Percentiles rank a stretch among this genome's conserved stretches.
phyloP scores from a whole-genome alignment of 2,888 invertebrate species.

The Papilio protenor region DNA sequence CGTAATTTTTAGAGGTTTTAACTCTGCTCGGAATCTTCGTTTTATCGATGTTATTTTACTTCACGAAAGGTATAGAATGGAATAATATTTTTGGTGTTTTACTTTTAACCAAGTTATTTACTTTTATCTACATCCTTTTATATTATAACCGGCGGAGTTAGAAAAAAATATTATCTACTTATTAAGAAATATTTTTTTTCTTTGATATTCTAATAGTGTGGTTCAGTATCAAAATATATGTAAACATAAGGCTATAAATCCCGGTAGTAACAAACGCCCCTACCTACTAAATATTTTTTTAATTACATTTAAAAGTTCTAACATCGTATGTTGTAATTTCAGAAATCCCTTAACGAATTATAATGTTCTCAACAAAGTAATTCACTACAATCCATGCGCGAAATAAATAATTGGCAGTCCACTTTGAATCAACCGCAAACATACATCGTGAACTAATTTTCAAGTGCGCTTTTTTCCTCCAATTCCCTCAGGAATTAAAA shows the following conservation, averaged over 20 bases:
- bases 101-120: not conserved
- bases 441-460: slow-evolving; percentile 54
- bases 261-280: too few relatives aligned
- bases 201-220: not conserved
- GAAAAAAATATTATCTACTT: not conserved
- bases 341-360: slow-evolving; percentile 19
- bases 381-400: slow-evolving; percentile 18
- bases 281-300: not conserved
- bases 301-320: not conserved
- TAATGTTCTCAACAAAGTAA: slow-evolving; percentile 14
- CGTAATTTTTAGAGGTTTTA: slow-evolving; percentile 38
- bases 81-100: not conserved
- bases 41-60: slow-evolving; percentile 33
- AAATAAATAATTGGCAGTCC: slow-evolving; percentile 42
- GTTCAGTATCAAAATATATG: not conserved
- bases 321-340: not conserved
- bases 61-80: not conserved
- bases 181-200: not conserved
- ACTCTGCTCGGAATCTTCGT: slow-evolving; percentile 15
- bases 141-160: too few relatives aligned
- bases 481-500: slow-evolving; percentile 60
- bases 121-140: not conserved
- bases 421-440: slow-evolving; percentile 33
- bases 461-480: slow-evolving; percentile 63
- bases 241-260: not conserved